phyloP scores from a whole-genome alignment of 2,113 vertebrate genomes.

The Eurypyga helias region DNA sequence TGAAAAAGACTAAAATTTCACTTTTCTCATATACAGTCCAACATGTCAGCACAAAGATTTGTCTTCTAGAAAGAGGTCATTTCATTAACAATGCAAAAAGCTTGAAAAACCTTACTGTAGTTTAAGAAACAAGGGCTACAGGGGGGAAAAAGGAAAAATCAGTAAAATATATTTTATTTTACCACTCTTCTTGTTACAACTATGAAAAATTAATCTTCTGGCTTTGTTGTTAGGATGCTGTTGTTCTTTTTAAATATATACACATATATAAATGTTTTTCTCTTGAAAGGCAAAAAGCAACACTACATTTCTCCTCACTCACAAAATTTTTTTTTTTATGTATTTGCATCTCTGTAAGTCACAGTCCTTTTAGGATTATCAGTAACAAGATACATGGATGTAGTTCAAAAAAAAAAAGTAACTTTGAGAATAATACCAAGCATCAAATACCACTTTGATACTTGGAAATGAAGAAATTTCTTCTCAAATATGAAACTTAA shows the following conservation, averaged over 20 bases:
- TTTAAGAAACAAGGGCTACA: neutral
- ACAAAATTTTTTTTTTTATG: neutral
- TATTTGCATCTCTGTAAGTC: neutral
- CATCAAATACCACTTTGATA: neutral
- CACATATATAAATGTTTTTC: neutral
- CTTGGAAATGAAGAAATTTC: neutral
- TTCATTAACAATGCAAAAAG: neutral
- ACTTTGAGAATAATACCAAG: neutral
- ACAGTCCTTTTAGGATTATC: neutral
- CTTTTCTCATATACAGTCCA: neutral
- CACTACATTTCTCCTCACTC: neutral
- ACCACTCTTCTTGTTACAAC: neutral
- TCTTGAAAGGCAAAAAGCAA: neutral
- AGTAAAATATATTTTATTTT: neutral
- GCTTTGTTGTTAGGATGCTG: neutral
- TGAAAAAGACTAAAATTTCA: neutral
- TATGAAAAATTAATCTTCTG: neutral
- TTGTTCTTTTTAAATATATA: neutral
- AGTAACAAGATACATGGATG: neutral
- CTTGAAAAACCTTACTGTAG: neutral
- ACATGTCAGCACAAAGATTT: neutral
- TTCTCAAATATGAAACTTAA: neutral
- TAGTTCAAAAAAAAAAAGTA: neutral
- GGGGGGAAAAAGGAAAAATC: neutral
- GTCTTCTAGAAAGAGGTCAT: neutral